Conservation (phyloP, 2,113 vertebrate genomes). For the Etheostoma cragini region DNA sequence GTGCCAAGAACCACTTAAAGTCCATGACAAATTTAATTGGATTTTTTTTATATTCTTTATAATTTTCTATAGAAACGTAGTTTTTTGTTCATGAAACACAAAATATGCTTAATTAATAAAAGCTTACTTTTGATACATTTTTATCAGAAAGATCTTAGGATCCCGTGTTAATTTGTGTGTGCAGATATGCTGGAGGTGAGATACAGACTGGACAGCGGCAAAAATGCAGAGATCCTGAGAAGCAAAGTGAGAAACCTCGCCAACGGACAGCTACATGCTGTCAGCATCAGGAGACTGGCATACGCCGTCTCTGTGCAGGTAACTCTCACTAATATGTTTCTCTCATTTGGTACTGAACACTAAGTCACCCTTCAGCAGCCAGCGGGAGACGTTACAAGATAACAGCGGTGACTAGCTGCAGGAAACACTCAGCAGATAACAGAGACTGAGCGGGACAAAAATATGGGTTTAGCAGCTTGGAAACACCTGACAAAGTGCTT, state of each 20-base stretch:
- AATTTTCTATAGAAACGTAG: background rate
- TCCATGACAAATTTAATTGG: background rate
- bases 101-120: background rate
- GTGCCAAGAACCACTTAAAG: background rate
- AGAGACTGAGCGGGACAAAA: background rate
- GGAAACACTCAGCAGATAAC: background rate
- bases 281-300: conserved; percentile 65
- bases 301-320: conserved; percentile 75
- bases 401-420: background rate
- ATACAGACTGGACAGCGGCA: conserved; percentile 74
- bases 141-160: too few species aligned
- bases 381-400: background rate
- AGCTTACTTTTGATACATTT: too few species aligned
- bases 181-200: conserved; percentile 77
- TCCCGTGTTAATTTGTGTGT: conserved; percentile 18
- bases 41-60: background rate
- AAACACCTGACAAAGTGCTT: background rate
- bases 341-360: background rate
- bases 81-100: background rate
- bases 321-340: background rate
- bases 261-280: conserved; percentile 69
- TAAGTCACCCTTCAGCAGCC: background rate
- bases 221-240: conserved; percentile 58
- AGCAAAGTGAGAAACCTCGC: conserved; percentile 69
- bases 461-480: background rate